Base-by-base conservation (phyloP, 2,888 invertebrate species). In the Bembecia ichneumoniformis region DNA sequence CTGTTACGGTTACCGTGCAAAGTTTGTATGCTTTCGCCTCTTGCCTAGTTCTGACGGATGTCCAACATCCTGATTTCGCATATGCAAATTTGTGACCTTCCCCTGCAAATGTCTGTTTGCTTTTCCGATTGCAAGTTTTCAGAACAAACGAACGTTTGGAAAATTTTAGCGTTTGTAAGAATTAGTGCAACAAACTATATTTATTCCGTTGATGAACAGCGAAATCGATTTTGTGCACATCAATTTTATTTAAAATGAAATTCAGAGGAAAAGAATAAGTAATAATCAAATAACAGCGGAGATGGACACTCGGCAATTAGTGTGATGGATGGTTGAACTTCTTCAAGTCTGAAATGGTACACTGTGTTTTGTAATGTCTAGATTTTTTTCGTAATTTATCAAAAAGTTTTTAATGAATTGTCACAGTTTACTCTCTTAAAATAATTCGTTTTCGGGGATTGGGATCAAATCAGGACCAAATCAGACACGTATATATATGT, bases 291-390 rank as follows among this genome's bases (percentile, higher is more conserved):
- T 64, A 68, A 66, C 61, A 60, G 56, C 51, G 54, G 63, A 73
- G 74, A 74, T 68, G 68, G 72, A 71, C 71, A 70, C 64, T 68
- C 62, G 57, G 28, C 28, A 28, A 28, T 28, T 28, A 28, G 28
- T 28, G 28, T 28, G 28, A 28, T 28, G 28, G 28, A 28, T 28
- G 28, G 79, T 68, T 69, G 66, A 77, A 80, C 67, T 79, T 77
- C 63, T 60, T 59, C 60, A 59, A 61, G 64, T 67, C 68, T 64
- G 68, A 70, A 75, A 74, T 75, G 73, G 74, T 74, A 75, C 68
- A 59, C n/a, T n/a, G 66, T 72, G 72, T 68, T 76, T 77, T 79
- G 78, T 79, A 76, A 72, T 73, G 70, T 66, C 73, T 68, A 73
- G 74, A 73, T 78, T 62, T 70, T 68, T 62, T 63, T 62, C 60